Evolutionary conservation across 2,113 vertebrate species (phyloP), one percentile per base, ranked within the genome.

Genomic region (Pygoscelis antarcticus): DNA sequence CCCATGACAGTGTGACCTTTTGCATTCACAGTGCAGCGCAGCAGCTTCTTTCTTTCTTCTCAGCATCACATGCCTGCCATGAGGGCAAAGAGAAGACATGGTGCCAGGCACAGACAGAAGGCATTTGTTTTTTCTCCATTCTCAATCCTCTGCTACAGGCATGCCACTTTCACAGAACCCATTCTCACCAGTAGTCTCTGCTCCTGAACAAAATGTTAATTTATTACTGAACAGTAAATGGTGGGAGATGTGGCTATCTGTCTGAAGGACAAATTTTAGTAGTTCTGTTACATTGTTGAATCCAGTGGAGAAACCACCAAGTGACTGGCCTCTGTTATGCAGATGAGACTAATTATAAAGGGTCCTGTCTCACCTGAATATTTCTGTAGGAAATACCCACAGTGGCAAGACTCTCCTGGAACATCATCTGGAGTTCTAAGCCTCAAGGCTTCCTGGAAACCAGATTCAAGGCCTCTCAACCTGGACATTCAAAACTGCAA

Each of bases 61-160:
- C 51, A 81, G 77, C 64, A 71, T 96, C 87, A 94, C 89, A 82
- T 84, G 94, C 76, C n/a, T 89, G 47, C 81, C 77, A 27, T 40
- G 93, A 89, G 42, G 60, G 55, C 57, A 91, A 87, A 83, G 46
- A 85, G 60, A 94, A 94, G 76, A 92, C 52, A 70, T 30, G 32
- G 72, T 96, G 69, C 87, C 77, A 95, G 89, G 93, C 83, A 87
- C 64, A 70, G 69, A 95, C 42, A 96, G 80, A 74, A 55, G 49
- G 47, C 93, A 84, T 81, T 96, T 92, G 54, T n/a, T 77, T 86
- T 68, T 78, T 36, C 47, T 76, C n/a, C 46, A 15, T 81, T 89
- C 51, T 87, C 27, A 74, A 3, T 58, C 42, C 57, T 87, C 70
- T 89, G 34, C 49, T 76, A 69, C 23, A 79, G 38, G 47, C 40